Conservation (phyloP, 2,888 invertebrate species). For the Escarpia spicata region DNA sequence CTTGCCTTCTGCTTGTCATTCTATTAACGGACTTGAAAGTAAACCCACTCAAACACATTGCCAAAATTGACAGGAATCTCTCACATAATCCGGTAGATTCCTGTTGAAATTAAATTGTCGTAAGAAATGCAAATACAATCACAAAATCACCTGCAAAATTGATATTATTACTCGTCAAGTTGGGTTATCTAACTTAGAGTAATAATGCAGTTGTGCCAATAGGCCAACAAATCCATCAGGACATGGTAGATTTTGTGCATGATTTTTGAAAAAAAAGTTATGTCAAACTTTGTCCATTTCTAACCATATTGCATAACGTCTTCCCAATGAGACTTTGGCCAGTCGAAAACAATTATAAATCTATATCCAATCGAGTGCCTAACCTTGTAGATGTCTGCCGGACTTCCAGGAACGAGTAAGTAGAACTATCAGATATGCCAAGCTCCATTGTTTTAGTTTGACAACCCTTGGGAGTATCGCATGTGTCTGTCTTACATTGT, state of each 20-base stretch:
- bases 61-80: background rate
- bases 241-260: background rate
- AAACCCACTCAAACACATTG: background rate
- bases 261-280: no score
- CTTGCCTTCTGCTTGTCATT: background rate
- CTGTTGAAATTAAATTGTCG: background rate
- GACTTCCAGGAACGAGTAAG: background rate
- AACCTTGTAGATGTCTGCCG: background rate
- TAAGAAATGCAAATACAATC: background rate
- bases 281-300: background rate
- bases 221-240: background rate
- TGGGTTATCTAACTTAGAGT: background rate
- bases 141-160: background rate
- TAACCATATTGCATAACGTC: background rate
- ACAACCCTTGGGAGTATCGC: background rate
- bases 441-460: background rate
- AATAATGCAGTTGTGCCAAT: background rate
- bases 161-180: background rate
- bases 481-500: no score
- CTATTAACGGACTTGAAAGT: background rate
- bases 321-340: background rate
- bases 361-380: background rate
- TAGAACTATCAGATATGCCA: background rate
- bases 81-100: background rate
- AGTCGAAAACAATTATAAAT: background rate